Evolutionary conservation across 2,888 invertebrate species (phyloP).

Genomic region (Plebejus anna): DNA sequence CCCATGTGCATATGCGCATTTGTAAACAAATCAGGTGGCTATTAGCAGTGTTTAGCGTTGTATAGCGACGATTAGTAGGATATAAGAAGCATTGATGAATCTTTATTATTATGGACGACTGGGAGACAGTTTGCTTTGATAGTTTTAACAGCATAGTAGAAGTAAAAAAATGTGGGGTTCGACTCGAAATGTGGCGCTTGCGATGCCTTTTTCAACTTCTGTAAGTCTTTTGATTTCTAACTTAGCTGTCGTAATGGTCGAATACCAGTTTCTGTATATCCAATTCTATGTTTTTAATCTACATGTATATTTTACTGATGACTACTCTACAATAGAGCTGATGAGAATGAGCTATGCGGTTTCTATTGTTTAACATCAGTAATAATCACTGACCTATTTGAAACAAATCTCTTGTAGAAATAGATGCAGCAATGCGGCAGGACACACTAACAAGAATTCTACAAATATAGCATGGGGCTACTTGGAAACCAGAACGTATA

Average conservation of each 20-base stretch:
- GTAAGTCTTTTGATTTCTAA: not conserved
- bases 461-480: slow-evolving; percentile 6
- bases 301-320: not conserved
- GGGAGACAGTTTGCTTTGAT: not conserved
- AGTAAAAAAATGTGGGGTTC: too few species aligned
- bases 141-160: not conserved
- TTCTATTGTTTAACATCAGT: not conserved
- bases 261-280: not conserved
- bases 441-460: slow-evolving; percentile 3
- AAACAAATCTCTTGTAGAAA: slow-evolving; percentile 2
- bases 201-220: too few species aligned
- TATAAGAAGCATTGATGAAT: not conserved
- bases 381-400: slow-evolving; percentile 10
- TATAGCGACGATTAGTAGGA: not conserved
- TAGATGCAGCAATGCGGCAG: slow-evolving; percentile 15
- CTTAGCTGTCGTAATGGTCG: not conserved
- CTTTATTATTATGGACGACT: not conserved
- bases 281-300: too few species aligned
- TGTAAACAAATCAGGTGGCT: slow-evolving; percentile 16
- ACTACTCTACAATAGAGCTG: not conserved
- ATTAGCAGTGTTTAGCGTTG: not conserved
- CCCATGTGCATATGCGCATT: slow-evolving; percentile 28
- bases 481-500: not conserved
- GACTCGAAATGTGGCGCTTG: too few species aligned
- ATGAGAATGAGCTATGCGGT: not conserved